Evolutionary conservation across 37 sponge, comb jelly and placozoan genomes (phyloP).

Genomic region (Tethya wilhelma): DNA sequence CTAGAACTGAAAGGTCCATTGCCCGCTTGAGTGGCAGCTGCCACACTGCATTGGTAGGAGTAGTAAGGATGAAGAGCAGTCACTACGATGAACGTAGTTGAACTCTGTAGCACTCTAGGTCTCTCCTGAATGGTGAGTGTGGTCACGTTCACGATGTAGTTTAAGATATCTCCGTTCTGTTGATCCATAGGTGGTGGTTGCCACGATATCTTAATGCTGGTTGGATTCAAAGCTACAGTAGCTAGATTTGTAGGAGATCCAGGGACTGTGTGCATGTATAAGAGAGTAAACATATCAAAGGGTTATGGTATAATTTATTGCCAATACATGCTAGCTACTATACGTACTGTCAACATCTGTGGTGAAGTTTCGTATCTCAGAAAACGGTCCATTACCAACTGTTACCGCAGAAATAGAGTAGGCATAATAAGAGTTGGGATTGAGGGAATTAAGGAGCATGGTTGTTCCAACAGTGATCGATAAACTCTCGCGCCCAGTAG

Average conservation of each 20-base stretch:
- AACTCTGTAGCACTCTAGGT: too few relatives aligned
- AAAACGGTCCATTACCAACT: conserved; percentile 20
- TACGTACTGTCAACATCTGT: conserved; percentile 23
- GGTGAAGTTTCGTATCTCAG: background rate
- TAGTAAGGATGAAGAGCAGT: conserved; percentile 29
- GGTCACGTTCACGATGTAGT: conserved; percentile 37
- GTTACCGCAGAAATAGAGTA: conserved; percentile 27
- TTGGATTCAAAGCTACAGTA: conserved; percentile 1
- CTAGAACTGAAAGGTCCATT: conserved; percentile 12
- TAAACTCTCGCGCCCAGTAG: background rate
- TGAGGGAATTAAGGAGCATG: background rate
- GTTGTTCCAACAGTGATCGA: background rate
- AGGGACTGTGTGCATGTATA: conserved; percentile 16
- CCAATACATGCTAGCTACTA: background rate
- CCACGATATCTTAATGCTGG: conserved; percentile 32
- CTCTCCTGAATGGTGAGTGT: background rate
- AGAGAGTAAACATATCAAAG: background rate
- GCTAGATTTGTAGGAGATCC: conserved; percentile 22
- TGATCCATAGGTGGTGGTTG: conserved; percentile 30
- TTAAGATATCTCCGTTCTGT: conserved; percentile 38
- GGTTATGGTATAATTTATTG: background rate
- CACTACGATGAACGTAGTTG: background rate
- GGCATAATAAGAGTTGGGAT: conserved; percentile 24
- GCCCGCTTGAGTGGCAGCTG: conserved; percentile 39
- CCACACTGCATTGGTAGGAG: conserved; percentile 20